phyloP scores from a whole-genome alignment of 2,797 vertebrate genomes.

The Catharus ustulatus region DNA sequence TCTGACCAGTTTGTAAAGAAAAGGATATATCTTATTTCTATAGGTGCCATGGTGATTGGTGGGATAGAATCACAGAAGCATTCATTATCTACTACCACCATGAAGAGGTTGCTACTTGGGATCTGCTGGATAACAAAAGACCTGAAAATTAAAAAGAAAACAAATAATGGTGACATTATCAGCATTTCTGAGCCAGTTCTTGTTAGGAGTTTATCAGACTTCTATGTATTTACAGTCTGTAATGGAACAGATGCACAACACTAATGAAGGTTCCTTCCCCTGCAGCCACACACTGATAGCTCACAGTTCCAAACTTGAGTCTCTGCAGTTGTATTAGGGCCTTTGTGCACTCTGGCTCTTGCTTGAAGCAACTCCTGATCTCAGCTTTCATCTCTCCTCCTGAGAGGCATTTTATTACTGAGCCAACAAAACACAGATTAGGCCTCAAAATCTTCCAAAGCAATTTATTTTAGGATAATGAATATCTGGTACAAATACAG shows the following conservation, averaged over 20 bases:
- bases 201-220: background rate
- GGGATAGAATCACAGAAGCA: slow-evolving; percentile 88
- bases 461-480: background rate
- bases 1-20: slow-evolving; percentile 37
- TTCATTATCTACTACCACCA: slow-evolving; percentile 97
- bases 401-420: background rate
- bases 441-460: background rate
- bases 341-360: background rate
- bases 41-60: slow-evolving; percentile 94
- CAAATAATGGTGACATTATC: background rate
- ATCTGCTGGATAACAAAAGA: slow-evolving; percentile 99
- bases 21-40: slow-evolving; percentile 99
- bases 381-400: background rate
- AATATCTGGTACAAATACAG: background rate
- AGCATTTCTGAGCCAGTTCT: background rate
- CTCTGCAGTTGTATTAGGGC: background rate
- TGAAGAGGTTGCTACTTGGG: slow-evolving; percentile 98
- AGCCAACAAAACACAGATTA: slow-evolving; percentile 32
- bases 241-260: background rate
- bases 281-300: background rate
- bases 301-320: background rate
- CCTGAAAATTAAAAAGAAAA: slow-evolving; percentile 74
- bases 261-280: background rate
- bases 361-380: background rate
- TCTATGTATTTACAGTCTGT: background rate